Percentiles rank a stretch among this genome's conserved stretches.
phyloP scores from a whole-genome alignment of 2,797 vertebrate genomes.

The Sebastes taczanowskii region DNA sequence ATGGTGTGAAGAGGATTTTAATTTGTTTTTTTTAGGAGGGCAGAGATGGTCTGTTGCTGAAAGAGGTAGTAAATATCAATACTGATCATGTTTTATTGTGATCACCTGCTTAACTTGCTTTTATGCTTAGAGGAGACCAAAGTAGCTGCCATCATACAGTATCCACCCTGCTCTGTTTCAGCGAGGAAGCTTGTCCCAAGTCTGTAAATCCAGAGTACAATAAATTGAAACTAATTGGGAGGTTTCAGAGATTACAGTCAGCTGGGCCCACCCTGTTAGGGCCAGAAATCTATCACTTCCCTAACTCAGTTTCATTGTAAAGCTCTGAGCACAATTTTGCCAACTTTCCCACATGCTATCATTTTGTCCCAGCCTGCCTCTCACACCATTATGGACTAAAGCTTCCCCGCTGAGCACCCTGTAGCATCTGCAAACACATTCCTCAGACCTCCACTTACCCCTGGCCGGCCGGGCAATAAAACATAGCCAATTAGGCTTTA shows the following conservation, averaged over 20 bases:
- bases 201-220: constrained; percentile 57
- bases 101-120: constrained; percentile 23
- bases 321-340: constrained; percentile 27
- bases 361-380: constrained; percentile 45
- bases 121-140: constrained; percentile 6
- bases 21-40: neutral
- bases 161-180: constrained; percentile 6
- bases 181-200: constrained; percentile 39
- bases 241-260: constrained; percentile 55
- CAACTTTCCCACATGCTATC: constrained; percentile 34
- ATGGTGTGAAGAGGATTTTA: neutral
- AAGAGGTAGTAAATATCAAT: neutral
- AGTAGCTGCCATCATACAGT: neutral
- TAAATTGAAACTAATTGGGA: constrained; percentile 68
- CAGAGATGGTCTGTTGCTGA: neutral
- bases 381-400: constrained; percentile 51
- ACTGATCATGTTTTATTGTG: neutral
- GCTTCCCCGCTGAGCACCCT: constrained; percentile 47
- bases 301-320: constrained; percentile 22
- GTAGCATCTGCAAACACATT: constrained; percentile 70
- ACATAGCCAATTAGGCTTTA: constrained; percentile 68
- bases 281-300: constrained; percentile 54
- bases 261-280: constrained; percentile 35
- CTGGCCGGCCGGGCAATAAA: constrained; percentile 64
- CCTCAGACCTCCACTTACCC: constrained; percentile 64